Percentiles rank a stretch among this genome's conserved stretches.
These are phyloP conservation scores for Apodemia mormo DNA, from an alignment of 2,888 invertebrate species.

Conservation along the genomic window DNA sequence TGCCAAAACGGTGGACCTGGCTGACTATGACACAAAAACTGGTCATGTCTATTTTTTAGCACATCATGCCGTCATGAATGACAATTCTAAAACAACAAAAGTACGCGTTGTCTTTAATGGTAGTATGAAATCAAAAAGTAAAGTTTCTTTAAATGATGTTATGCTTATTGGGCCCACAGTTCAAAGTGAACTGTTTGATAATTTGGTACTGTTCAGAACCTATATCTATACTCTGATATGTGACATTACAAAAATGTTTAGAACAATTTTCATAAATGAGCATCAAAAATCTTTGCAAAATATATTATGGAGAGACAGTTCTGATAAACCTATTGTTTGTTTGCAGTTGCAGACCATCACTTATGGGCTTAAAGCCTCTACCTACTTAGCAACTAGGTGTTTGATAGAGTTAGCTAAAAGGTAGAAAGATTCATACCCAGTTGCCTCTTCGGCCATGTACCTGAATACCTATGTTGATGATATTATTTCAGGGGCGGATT, in stretches of 20 bases:
- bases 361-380: slow-evolving; percentile 29
- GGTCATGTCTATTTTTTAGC: too few relatives aligned
- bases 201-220: slow-evolving; percentile 5
- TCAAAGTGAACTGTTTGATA: slow-evolving; percentile 25
- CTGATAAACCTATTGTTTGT: background rate
- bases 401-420: slow-evolving; percentile 26
- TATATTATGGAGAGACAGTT: slow-evolving; percentile 7
- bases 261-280: background rate
- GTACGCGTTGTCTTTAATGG: too few relatives aligned
- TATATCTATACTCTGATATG: background rate
- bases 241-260: background rate
- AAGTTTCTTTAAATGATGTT: slow-evolving; percentile 19
- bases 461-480: slow-evolving; percentile 18
- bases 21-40: too few relatives aligned
- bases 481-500: slow-evolving; percentile 20
- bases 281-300: slow-evolving; percentile 1
- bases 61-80: too few relatives aligned
- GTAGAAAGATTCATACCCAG: slow-evolving; percentile 24
- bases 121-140: too few relatives aligned
- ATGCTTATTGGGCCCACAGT: slow-evolving; percentile 29
- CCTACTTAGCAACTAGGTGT: slow-evolving; percentile 27
- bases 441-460: slow-evolving; percentile 26
- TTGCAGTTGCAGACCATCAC: slow-evolving; percentile 12
- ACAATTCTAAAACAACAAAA: too few relatives aligned
- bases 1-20: too few relatives aligned